These are phyloP conservation scores for Brachypodius melanocephalos DNA, from an alignment of 2,113 vertebrate genomes.

Conservation along the genomic window DNA sequence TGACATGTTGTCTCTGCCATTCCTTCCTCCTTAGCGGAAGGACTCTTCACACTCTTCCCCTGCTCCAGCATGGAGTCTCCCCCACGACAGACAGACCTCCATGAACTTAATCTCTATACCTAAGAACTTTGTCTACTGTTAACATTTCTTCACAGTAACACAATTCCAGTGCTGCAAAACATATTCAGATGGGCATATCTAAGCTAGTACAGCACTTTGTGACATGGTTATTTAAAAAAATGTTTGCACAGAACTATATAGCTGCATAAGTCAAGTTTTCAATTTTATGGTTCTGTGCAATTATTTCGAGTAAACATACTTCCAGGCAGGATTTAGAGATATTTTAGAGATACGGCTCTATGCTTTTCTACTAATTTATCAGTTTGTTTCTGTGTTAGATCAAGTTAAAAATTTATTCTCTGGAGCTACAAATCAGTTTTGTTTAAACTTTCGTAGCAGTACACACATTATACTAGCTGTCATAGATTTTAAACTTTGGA, in stretches of 20 bases:
- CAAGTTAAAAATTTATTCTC: not conserved
- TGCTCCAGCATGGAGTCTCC: not conserved
- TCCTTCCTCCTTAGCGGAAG: not conserved
- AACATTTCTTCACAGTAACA: not conserved
- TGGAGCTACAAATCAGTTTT: not conserved
- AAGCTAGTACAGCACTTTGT: not conserved
- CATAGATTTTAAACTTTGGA: not conserved
- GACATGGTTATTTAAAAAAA: not conserved
- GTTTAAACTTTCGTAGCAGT: not conserved
- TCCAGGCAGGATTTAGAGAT: not conserved
- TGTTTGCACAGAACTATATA: not conserved
- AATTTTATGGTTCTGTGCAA: not conserved
- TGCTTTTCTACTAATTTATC: not conserved
- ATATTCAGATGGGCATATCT: not conserved
- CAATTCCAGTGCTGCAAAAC: not conserved
- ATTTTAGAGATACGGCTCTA: not conserved
- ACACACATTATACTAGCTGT: not conserved
- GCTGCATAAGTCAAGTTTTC: not conserved
- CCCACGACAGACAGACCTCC: not conserved
- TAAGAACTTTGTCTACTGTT: not conserved
- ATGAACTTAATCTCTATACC: not conserved
- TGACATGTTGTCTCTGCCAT: not conserved
- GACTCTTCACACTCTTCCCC: not conserved
- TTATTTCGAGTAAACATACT: not conserved
- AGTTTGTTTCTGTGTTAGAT: not conserved